Conservation (phyloP, 2,113 vertebrate species). For the Orthonyx spaldingii region DNA sequence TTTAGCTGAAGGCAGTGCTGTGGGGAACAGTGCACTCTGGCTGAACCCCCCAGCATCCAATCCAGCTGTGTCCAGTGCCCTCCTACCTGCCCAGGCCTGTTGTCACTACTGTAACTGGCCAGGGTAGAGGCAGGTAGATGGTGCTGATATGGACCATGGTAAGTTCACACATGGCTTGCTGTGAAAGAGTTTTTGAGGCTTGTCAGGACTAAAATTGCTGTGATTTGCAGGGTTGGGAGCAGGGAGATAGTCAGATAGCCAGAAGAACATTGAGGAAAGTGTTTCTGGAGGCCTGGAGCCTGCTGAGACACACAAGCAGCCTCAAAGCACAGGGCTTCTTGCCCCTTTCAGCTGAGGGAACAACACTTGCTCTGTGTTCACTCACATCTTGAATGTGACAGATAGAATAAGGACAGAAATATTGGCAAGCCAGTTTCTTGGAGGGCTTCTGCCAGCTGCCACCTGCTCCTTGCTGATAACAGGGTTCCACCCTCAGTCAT, state of each 20-base stretch:
- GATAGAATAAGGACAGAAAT: background rate
- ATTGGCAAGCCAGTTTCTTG: background rate
- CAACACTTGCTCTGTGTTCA: background rate
- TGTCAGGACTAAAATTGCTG: background rate
- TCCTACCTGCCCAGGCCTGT: background rate
- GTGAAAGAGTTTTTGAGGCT: constrained; percentile 8
- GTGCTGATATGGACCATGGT: accelerated
- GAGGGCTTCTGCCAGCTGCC: background rate
- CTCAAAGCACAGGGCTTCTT: background rate
- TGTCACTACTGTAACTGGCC: accelerated
- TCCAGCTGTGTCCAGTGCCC: background rate
- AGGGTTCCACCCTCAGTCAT: background rate
- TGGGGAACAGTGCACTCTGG: background rate
- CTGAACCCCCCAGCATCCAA: background rate
- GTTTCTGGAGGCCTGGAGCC: background rate
- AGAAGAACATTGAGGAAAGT: background rate
- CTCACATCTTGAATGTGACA: background rate
- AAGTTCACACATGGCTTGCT: background rate
- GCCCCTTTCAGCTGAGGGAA: background rate
- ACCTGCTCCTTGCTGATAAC: background rate
- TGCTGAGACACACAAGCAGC: background rate
- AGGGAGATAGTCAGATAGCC: background rate
- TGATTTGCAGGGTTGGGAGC: background rate
- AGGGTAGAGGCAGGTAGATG: background rate
- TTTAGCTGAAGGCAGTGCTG: background rate